phyloP scores from a whole-genome alignment of 2,797 vertebrate species.

The Danionella dracula region DNA sequence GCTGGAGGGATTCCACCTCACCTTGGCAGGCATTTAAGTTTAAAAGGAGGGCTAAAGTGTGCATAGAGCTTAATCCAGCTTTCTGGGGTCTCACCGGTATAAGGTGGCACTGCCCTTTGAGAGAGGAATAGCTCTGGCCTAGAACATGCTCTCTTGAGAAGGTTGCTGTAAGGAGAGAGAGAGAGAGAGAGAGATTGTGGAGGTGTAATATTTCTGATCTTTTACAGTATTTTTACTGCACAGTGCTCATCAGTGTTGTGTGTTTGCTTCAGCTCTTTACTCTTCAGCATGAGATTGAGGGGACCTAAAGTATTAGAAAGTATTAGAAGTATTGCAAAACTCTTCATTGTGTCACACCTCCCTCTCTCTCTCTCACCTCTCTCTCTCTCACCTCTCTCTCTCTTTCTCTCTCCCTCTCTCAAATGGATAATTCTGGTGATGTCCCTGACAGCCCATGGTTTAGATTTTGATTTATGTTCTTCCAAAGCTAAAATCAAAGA shows the following conservation, averaged over 20 bases:
- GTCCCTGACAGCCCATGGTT: constrained; percentile 96
- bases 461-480: constrained; percentile 99
- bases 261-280: constrained; percentile 36
- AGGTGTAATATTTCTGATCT: no score
- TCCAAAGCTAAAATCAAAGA: constrained; percentile 99
- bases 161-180: constrained; percentile 9
- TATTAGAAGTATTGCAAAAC: constrained; percentile 32
- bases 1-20: constrained; percentile 31
- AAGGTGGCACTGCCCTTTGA: constrained; percentile 27
- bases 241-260: no score
- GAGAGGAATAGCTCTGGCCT: constrained; percentile 24
- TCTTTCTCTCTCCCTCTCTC: constrained; percentile 72
- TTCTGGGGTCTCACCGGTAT: constrained; percentile 31
- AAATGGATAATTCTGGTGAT: constrained; percentile 99
- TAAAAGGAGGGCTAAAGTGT: constrained; percentile 45
- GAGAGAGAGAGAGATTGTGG: no score
- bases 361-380: constrained; percentile 25
- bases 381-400: constrained; percentile 29
- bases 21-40: constrained; percentile 35
- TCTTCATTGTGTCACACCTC: constrained; percentile 35
- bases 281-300: constrained; percentile 40
- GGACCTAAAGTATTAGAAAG: constrained; percentile 13
- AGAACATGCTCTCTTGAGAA: constrained; percentile 30
- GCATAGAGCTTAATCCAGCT: constrained; percentile 39
- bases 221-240: no score